These are phyloP conservation scores for Drosophila colorata DNA, from an alignment of 2,888 invertebrate genomes.

Conservation along the genomic window DNA sequence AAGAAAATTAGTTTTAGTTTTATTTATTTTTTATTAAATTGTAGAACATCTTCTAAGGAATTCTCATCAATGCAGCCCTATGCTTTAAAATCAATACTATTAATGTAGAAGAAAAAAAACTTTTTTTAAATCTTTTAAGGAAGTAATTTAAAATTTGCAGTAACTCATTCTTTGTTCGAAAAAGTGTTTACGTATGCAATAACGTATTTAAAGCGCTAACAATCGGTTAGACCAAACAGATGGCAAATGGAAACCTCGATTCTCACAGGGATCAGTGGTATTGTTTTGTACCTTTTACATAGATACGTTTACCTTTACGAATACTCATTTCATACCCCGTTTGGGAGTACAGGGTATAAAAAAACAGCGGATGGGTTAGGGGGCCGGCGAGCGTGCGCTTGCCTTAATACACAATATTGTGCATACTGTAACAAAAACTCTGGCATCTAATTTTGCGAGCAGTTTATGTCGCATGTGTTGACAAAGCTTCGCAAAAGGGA, in stretches of 20 bases:
- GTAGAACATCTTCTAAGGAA: too few relatives aligned
- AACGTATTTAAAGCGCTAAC: too few relatives aligned
- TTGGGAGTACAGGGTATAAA: conserved; percentile 25
- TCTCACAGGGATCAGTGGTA: neutral
- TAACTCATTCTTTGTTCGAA: too few relatives aligned
- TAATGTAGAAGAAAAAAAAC: too few relatives aligned
- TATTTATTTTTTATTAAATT: too few relatives aligned
- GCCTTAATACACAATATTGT: conserved; percentile 62
- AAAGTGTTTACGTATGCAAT: too few relatives aligned
- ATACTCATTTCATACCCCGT: neutral
- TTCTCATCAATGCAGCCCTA: too few relatives aligned
- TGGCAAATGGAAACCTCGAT: neutral
- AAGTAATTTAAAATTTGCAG: too few relatives aligned
- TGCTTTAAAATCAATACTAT: too few relatives aligned
- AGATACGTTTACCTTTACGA: neutral
- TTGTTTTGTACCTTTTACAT: neutral
- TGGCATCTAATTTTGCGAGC: conserved; percentile 38
- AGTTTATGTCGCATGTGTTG: conserved; percentile 44
- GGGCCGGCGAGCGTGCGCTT: conserved; percentile 53
- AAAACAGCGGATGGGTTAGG: neutral
- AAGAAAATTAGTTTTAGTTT: too few relatives aligned
- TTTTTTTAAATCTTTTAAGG: too few relatives aligned
- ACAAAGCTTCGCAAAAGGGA: conserved; percentile 31
- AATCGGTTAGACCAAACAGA: neutral
- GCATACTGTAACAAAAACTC: conserved; percentile 45